Conservation (phyloP, 53 echinoderm and acorn worm genomes). For the Astropecten irregularis region DNA sequence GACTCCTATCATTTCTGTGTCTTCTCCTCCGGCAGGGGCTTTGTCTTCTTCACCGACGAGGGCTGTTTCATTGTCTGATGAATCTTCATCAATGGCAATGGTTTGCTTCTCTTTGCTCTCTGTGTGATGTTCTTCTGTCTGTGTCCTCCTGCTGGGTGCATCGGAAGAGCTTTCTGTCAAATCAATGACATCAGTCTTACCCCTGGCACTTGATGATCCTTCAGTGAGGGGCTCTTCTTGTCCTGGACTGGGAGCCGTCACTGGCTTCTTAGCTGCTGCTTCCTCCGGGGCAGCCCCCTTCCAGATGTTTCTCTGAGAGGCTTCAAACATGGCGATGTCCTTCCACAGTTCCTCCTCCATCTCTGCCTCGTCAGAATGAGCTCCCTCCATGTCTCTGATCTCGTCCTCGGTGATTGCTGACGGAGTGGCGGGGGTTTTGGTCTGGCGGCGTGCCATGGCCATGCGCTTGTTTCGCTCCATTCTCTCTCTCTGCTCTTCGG, state of each 20-base stretch:
- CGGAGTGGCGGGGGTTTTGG: conserved; percentile 4
- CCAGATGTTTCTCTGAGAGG: conserved; percentile 23
- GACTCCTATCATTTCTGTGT: not conserved
- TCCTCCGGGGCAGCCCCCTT: conserved; percentile 15
- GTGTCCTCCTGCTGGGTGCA: not conserved
- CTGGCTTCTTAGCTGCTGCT: too few species aligned
- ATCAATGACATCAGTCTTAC: too few species aligned
- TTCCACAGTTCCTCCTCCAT: conserved; percentile 52
- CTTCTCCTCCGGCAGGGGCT: not conserved
- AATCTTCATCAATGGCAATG: not conserved
- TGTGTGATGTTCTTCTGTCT: not conserved
- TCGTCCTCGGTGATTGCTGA: conserved; percentile 14
- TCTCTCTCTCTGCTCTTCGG: conserved; percentile 82
- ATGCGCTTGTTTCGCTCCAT: conserved; percentile 83
- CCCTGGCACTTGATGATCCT: too few species aligned
- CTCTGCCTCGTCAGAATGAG: conserved; percentile 41
- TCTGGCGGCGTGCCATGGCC: conserved; percentile 74
- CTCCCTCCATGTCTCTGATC: conserved; percentile 9
- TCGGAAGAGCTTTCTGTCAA: not conserved
- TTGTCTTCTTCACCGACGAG: conserved; percentile 14
- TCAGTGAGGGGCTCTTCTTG: too few species aligned
- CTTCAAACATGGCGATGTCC: conserved; percentile 49
- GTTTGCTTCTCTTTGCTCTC: not conserved
- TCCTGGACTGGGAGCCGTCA: too few species aligned
- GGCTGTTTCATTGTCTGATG: not conserved